Evolutionary conservation across 2,113 vertebrate species (phyloP).

Genomic region (Lucifuga dentata): DNA sequence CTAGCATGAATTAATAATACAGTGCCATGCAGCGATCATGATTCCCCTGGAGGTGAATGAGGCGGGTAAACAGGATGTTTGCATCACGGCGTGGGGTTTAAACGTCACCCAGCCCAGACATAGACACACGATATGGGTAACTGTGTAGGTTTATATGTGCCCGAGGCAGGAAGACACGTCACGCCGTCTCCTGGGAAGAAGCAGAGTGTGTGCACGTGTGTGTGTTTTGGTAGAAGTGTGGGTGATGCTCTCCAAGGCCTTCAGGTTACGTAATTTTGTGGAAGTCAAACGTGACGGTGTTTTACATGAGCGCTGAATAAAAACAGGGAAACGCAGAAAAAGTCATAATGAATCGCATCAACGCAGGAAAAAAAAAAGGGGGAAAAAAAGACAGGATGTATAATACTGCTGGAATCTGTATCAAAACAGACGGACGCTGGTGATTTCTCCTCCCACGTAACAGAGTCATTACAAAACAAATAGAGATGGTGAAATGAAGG

Average conservation of each 20-base stretch:
- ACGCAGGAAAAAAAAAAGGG: no score
- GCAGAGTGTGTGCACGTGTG: neutral
- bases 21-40: conserved; percentile 26
- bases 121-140: conserved; percentile 13
- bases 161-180: conserved; percentile 34
- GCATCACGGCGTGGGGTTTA: conserved; percentile 11
- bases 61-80: conserved; percentile 55
- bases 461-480: conserved; percentile 69
- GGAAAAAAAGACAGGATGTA: conserved; percentile 9
- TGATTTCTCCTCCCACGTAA: conserved; percentile 54
- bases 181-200: conserved; percentile 8
- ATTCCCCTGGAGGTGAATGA: conserved; percentile 28
- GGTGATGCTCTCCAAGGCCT: conserved; percentile 11
- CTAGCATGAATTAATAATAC: conserved; percentile 64
- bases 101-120: conserved; percentile 13
- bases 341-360: no score
- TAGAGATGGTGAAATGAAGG: conserved; percentile 36
- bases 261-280: conserved; percentile 32
- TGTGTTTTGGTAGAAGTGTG: neutral
- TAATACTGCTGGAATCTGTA: neutral
- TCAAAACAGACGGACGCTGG: conserved; percentile 21
- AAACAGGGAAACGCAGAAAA: no score
- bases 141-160: conserved; percentile 32
- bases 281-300: conserved; percentile 36
- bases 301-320: conserved; percentile 15